Evolutionary conservation across 1,140 invertebrate species (phyloP).

Genomic region (Cryptotermes secundus): DNA sequence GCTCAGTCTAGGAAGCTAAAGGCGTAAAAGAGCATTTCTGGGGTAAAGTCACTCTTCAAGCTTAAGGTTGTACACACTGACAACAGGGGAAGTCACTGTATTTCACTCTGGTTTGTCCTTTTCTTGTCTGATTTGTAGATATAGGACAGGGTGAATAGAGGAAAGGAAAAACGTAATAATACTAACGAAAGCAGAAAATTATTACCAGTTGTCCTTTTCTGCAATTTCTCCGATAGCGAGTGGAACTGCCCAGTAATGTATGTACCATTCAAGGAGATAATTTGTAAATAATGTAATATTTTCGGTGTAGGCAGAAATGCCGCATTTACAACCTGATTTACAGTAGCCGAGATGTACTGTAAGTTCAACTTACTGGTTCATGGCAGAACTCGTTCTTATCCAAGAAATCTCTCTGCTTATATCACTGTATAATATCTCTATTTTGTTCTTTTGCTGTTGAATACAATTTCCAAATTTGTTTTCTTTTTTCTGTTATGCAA

Average conservation of each 20-base stretch:
- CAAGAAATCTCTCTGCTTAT: not conserved
- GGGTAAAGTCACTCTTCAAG: not conserved
- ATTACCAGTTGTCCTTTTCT: not conserved
- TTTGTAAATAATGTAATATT: not conserved
- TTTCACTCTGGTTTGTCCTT: not conserved
- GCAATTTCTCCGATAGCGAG: not conserved
- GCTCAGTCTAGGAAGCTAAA: not conserved
- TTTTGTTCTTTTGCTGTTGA: no score
- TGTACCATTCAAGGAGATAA: not conserved
- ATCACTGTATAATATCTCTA: not conserved
- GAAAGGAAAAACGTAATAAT: not conserved
- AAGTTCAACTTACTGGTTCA: not conserved
- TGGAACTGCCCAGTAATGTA: not conserved
- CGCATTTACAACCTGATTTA: not conserved
- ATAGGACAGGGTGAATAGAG: not conserved
- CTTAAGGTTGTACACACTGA: not conserved
- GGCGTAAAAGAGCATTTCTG: not conserved
- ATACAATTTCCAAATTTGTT: no score
- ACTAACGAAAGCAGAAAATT: not conserved
- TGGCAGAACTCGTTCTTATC: not conserved
- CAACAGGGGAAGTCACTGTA: not conserved
- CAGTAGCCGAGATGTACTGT: not conserved
- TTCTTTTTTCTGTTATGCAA: no score
- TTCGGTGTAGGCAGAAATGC: not conserved
- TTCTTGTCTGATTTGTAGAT: not conserved